Base-by-base conservation (phyloP, 1,140 invertebrate species). In the Oryzaephilus surinamensis region DNA sequence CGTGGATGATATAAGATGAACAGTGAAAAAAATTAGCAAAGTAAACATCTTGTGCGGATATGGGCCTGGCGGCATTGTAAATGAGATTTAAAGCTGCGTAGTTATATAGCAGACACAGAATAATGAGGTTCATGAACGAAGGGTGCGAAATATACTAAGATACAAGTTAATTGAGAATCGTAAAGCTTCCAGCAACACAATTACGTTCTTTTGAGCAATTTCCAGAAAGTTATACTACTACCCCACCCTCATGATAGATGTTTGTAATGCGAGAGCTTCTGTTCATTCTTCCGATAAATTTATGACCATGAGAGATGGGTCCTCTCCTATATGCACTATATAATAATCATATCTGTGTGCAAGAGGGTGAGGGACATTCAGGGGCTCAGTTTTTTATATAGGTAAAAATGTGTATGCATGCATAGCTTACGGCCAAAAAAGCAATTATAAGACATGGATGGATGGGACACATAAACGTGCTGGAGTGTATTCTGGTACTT, bases 401-500 rank as follows among this genome's bases (percentile, higher is more conserved):
- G 27, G 43, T 32, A 36, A 23, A 28, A 39, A 24, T 34, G 24
- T 32, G 32, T 15, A 18, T 23, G 13, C 35, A 23, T 36, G 35
- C 27, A 40, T 39, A 48, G 41, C 50, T 44, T 26, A 17, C 43
- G 50, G 50, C 47, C 37, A 52, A 52, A 47, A 52, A 52, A 52
- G 43, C 50, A 52, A 52, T 52, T 52, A 52, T 50, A 50, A 50
- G 50, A 46, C 50, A 44, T 42, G 41, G 46, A 51, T 44, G 46
- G 41, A 38, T 38, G 31, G 42, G 33, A 35, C 18, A 33, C 19
- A 27, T 44, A 26, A 30, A 29, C 39, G 38, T 26, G 46, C 32
- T 39, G 36, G 33, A 21, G 37, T 36, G 38, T 34, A 41, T 29
- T 42, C 41, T 37, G 33, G 26, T 41, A 41, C 43, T 32, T 21